Conservation (phyloP, 2,888 invertebrate species). For the Xanthorhoe designata region DNA sequence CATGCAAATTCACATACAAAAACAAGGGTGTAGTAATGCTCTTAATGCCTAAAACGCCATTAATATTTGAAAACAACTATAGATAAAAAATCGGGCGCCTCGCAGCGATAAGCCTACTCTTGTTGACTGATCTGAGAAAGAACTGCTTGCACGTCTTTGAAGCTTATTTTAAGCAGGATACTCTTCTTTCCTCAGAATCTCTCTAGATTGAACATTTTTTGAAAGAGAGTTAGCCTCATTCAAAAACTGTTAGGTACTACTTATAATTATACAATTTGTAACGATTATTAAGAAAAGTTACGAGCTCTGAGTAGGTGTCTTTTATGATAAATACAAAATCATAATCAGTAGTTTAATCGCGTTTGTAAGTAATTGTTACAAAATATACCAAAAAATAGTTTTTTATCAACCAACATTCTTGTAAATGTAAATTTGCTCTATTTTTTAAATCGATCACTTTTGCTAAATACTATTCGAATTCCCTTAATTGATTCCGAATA, state of each 20-base stretch:
- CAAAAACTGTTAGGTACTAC: no score
- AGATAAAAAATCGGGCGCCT: conserved; percentile 72
- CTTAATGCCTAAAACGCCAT: conserved; percentile 78
- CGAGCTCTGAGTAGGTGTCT: no score
- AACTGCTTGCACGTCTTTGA: conserved; percentile 12
- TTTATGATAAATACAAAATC: no score
- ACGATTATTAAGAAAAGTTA: no score
- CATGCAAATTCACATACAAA: conserved; percentile 77
- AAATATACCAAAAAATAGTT: no score
- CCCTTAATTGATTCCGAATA: conserved; percentile 28
- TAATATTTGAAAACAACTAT: conserved; percentile 83
- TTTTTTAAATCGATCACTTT: background rate
- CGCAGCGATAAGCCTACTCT: conserved; percentile 51
- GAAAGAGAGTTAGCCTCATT: no score
- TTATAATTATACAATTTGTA: no score
- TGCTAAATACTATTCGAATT: background rate
- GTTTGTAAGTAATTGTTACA: no score
- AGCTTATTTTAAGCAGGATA: background rate
- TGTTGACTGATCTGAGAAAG: conserved; percentile 43
- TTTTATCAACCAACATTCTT: no score
- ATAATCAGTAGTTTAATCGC: no score
- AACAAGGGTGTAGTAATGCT: conserved; percentile 81
- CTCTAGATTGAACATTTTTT: background rate
- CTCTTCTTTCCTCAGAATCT: background rate
- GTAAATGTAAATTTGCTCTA: no score